These are phyloP conservation scores for Herminia tarsipennalis DNA, from an alignment of 2,888 invertebrate genomes.

Conservation along the genomic window DNA sequence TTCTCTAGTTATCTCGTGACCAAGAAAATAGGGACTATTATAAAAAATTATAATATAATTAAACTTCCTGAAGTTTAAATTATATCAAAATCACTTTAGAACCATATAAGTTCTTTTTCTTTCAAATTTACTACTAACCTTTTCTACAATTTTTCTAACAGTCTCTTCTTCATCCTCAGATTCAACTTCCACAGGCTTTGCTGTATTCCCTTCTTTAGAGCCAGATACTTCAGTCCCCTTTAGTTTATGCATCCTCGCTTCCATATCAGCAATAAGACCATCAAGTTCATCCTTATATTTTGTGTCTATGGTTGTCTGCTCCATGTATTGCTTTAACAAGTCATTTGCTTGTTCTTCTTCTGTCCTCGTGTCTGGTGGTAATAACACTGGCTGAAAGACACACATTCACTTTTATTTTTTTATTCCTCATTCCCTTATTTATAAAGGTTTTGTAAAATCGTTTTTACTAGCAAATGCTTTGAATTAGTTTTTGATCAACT, in stretches of 20 bases:
- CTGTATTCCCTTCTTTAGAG: constrained; percentile 7
- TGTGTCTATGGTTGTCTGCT: constrained; percentile 78
- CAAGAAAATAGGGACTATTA: no score
- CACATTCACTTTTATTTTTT: no score
- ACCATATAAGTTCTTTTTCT: no score
- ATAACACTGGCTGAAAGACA: constrained; percentile 65
- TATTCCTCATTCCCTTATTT: no score
- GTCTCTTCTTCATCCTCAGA: constrained; percentile 70
- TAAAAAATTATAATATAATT: no score
- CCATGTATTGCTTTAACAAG: constrained; percentile 87
- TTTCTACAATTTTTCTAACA: constrained; percentile 69
- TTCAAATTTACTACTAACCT: constrained; percentile 50
- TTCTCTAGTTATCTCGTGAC: no score
- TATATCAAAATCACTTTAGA: no score
- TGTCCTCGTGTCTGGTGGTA: constrained; percentile 85
- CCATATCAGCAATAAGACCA: constrained; percentile 65
- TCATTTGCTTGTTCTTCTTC: constrained; percentile 90
- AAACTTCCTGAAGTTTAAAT: no score
- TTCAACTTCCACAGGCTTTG: constrained; percentile 29
- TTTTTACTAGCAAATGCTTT: no score
- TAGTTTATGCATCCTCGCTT: constrained; percentile 64
- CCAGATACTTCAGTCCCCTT: constrained; percentile 45
- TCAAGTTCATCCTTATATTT: constrained; percentile 72
- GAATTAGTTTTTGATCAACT: no score
- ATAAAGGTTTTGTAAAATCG: no score